Percentiles rank a stretch among this genome's conserved stretches.
These are phyloP conservation scores for Callosobruchus maculatus DNA, from an alignment of 2,888 invertebrate species.

Conservation along the genomic window DNA sequence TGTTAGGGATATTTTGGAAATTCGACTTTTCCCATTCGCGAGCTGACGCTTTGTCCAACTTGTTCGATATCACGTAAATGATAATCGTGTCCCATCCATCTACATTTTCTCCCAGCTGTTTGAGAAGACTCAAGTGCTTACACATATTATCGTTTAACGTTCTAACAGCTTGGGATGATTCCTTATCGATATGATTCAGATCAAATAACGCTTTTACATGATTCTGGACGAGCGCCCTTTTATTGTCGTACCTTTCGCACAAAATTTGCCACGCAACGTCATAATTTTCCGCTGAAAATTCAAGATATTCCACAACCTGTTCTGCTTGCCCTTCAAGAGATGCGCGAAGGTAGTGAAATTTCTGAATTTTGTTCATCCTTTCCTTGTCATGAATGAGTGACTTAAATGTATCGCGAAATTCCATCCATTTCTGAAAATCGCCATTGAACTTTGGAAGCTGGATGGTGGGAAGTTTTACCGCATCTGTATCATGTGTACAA, in stretches of 20 bases:
- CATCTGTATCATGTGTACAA: too few species aligned
- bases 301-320: constrained; percentile 1
- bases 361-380: constrained; percentile 3
- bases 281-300: constrained; percentile 8
- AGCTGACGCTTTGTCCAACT: constrained; percentile 6
- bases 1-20: too few species aligned
- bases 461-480: constrained; percentile 3
- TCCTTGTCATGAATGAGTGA: constrained; percentile 5
- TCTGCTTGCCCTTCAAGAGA: constrained; percentile 4
- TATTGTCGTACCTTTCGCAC: constrained; percentile 5
- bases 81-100: constrained; percentile 6
- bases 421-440: constrained; percentile 4
- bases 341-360: too few species aligned
- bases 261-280: constrained; percentile 3
- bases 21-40: too few species aligned
- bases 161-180: constrained; percentile 7
- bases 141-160: constrained; percentile 7
- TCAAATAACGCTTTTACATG: constrained; percentile 14
- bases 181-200: constrained; percentile 4
- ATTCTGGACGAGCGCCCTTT: constrained; percentile 14
- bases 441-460: constrained; percentile 7
- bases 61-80: constrained; percentile 8
- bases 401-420: constrained; percentile 7
- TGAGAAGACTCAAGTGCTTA: constrained; percentile 10
- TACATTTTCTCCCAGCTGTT: constrained; percentile 6